phyloP scores from a whole-genome alignment of 2,113 vertebrate species.

The Misgurnus anguillicaudatus region DNA sequence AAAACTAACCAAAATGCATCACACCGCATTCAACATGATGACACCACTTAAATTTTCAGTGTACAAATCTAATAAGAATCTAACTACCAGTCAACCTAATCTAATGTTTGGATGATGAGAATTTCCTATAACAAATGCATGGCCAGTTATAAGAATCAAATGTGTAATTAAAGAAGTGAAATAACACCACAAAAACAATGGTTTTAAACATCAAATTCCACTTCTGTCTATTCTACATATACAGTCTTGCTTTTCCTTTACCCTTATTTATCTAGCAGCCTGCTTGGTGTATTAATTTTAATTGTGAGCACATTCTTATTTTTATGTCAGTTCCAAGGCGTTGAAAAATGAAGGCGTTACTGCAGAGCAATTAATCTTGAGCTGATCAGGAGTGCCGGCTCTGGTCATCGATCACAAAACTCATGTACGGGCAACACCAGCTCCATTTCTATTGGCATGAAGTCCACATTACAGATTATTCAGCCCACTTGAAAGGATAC shows the following conservation, averaged over 20 bases:
- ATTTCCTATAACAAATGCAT: too few species aligned
- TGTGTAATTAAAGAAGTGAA: too few species aligned
- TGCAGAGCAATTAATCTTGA: slow-evolving; percentile 48
- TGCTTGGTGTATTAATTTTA: slow-evolving; percentile 53
- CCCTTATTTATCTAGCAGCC: slow-evolving; percentile 44
- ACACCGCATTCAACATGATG: too few species aligned
- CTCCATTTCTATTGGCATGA: neutral
- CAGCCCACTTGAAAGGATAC: neutral
- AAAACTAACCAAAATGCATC: too few species aligned
- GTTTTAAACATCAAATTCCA: too few species aligned
- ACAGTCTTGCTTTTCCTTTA: slow-evolving; percentile 39
- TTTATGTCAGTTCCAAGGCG: slow-evolving; percentile 46
- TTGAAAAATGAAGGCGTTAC: slow-evolving; percentile 50
- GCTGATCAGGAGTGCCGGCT: slow-evolving; percentile 34
- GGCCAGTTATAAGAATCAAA: too few species aligned
- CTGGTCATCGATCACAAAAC: slow-evolving; percentile 46
- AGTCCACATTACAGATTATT: neutral
- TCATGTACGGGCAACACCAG: neutral
- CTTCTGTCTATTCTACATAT: slow-evolving; percentile 1
- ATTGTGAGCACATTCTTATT: slow-evolving; percentile 50
- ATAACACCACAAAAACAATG: too few species aligned
- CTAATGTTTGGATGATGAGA: too few species aligned
- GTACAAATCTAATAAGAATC: too few species aligned
- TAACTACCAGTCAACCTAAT: too few species aligned
- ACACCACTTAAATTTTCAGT: neutral